A percentile compares a stretch with the other conserved stretches of the same genome.
These are phyloP conservation scores for Megalurothrips usitatus DNA, from an alignment of 2,888 invertebrate species.

Conservation along the genomic window DNA sequence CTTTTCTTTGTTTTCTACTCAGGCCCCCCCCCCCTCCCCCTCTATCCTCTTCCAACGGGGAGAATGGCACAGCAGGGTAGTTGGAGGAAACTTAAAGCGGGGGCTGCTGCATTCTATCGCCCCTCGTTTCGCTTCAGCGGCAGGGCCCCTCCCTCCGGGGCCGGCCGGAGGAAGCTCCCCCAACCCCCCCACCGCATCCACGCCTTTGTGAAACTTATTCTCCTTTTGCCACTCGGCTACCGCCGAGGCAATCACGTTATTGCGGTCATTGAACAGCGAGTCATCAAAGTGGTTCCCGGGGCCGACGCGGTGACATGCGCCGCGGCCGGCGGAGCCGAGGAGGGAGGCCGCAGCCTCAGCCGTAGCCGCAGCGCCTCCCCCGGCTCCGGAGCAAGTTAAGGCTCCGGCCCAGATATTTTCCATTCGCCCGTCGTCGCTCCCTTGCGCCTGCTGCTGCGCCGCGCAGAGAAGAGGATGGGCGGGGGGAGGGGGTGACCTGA, in stretches of 20 bases:
- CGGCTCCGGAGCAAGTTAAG: no score
- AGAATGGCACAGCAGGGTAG: neutral
- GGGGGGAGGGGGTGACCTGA: no score
- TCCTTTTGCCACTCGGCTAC: no score
- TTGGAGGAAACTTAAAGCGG: neutral
- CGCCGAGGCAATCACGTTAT: neutral
- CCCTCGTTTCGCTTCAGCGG: neutral
- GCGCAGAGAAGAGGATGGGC: no score
- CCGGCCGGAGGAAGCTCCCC: neutral
- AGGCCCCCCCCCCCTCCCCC: no score
- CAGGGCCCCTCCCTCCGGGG: neutral
- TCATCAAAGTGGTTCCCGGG: neutral
- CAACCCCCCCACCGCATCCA: neutral
- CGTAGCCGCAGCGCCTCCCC: no score
- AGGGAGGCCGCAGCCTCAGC: no score
- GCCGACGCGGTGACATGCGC: no score
- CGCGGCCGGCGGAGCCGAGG: no score
- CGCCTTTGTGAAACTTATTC: neutral
- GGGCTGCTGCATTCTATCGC: neutral
- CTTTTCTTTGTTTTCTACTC: neutral
- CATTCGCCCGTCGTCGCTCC: no score
- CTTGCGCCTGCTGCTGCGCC: no score
- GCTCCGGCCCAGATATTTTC: no score
- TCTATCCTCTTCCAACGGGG: neutral
- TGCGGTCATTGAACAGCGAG: neutral